Conservation (phyloP, 2,113 vertebrate genomes). For the Piprites chloris region DNA sequence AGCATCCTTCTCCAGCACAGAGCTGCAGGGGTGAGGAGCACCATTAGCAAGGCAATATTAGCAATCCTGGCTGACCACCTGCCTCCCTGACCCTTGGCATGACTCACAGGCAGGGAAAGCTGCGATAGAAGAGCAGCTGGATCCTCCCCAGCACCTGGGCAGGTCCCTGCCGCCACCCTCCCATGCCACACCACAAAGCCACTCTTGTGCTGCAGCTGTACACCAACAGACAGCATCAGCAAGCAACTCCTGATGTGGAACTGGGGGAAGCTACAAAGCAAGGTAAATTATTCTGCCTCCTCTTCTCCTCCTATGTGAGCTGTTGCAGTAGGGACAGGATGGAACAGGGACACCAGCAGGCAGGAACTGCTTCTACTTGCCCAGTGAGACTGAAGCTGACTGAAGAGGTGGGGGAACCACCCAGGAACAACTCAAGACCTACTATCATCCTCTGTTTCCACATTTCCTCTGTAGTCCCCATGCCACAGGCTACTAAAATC, state of each 20-base stretch:
- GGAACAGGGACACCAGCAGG: not conserved
- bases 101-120: not conserved
- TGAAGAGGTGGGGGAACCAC: not conserved
- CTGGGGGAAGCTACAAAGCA: not conserved
- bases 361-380: not conserved
- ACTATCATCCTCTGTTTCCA: not conserved
- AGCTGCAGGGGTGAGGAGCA: not conserved
- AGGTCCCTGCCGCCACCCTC: not conserved
- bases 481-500: not conserved
- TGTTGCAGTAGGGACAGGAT: not conserved
- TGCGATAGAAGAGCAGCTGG: not conserved
- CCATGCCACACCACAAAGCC: not conserved
- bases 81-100: accelerated
- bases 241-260: not conserved
- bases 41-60: not conserved
- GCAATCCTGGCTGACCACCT: not conserved
- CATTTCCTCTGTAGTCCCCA: not conserved
- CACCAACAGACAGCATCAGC: not conserved
- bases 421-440: not conserved
- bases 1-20: not conserved
- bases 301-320: not conserved
- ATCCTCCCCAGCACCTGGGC: not conserved
- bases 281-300: not conserved
- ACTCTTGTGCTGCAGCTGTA: not conserved
- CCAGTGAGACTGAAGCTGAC: not conserved